Base-by-base conservation (phyloP, 2,888 invertebrate genomes). In the Acleris emargana region DNA sequence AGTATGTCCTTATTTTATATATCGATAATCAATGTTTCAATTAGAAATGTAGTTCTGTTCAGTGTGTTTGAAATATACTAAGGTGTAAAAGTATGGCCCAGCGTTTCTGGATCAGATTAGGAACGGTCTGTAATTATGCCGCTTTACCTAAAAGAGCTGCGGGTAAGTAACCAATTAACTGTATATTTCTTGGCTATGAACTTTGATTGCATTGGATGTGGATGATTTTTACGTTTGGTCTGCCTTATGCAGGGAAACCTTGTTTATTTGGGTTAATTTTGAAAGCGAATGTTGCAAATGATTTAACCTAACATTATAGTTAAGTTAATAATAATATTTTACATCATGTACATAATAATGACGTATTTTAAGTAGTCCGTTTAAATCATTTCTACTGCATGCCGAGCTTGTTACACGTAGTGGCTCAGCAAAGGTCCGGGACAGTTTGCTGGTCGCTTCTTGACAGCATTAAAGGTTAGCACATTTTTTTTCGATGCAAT, bases 261-360 rank as follows among this genome's bases (percentile, higher is more conserved):
- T 76, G 78, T 78, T 66, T 68, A 64, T 68, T 78, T 76, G 58
- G 60, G 68, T 74, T 71, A 68, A 71, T 80, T 80, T 80, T 82
- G 80, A 83, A 84, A 81, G 82, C 88, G 82, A 83, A 87, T 83
- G 81, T 84, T 82, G 78, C 79, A 83, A 83, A 86, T 87, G 80
- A 81, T 79, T 85, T 84, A 75, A 71, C 76, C 68, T 71, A 67
- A 64, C 42, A 80, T 78, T 77, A 77, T 82, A 77, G 77, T 84
- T 85, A 87, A 87, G 88, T 78, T 73, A 84, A 84, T 85, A 81
- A 78, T 78, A 81, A 81, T 78, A 79, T 78, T 63, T 82, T 85
- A 80, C 81, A 81, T 81, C 80, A 67, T 89, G 88, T 89, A 87
- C 80, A 88, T 88, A 86, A 76, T 78, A 77, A 81, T 73, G 71